Percentiles rank a stretch among this genome's conserved stretches.
phyloP scores from a whole-genome alignment of 2,888 invertebrate species.

The Hanleya hanleyi region DNA sequence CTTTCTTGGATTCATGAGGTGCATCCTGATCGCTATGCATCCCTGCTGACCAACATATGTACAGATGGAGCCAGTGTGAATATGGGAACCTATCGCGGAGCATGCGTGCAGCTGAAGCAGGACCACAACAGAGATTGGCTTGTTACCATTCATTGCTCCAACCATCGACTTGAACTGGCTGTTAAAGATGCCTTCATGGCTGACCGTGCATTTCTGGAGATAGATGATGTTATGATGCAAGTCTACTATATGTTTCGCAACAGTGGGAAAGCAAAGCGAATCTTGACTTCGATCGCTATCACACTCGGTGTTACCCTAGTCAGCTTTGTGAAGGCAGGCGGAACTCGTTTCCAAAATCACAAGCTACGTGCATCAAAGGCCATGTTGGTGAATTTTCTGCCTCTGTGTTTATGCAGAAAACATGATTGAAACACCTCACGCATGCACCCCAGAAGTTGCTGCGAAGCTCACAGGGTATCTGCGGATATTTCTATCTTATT shows the following conservation, averaged over 20 bases:
- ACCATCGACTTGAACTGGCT: neutral
- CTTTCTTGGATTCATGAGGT: too few relatives aligned
- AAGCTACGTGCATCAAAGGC: neutral
- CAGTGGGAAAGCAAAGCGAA: neutral
- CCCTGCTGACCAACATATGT: neutral
- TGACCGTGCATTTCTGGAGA: neutral
- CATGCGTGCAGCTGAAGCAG: neutral
- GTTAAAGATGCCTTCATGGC: neutral
- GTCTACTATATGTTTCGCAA: neutral
- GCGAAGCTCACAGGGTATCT: neutral
- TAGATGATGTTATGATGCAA: neutral
- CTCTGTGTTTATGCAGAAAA: neutral
- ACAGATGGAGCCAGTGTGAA: neutral
- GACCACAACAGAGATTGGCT: neutral
- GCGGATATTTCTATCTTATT: neutral
- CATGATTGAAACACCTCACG: neutral
- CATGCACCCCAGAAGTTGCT: neutral
- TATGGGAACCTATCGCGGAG: too few relatives aligned
- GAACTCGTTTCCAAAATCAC: neutral
- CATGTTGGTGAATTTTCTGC: neutral
- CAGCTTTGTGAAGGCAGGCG: neutral
- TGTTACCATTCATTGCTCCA: neutral
- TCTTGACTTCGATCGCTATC: neutral
- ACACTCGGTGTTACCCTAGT: neutral
- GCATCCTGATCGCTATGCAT: too few relatives aligned